A percentile compares a stretch with the other conserved stretches of the same genome.
These are phyloP conservation scores for Venusia cambrica DNA, from an alignment of 2,888 invertebrate species.

Conservation along the genomic window DNA sequence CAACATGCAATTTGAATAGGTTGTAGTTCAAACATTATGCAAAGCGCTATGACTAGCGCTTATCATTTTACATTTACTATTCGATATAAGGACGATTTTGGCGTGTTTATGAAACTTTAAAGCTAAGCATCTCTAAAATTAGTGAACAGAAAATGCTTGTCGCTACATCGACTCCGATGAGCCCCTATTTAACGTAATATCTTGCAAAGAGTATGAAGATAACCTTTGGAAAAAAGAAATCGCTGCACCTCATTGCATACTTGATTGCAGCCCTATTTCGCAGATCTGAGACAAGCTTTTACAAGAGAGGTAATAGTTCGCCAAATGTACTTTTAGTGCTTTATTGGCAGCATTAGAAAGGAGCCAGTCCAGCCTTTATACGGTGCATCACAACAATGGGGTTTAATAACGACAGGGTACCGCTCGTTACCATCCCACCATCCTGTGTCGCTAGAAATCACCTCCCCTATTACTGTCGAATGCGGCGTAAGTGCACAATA, in stretches of 20 bases:
- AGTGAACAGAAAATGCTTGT: conserved; percentile 18
- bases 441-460: conserved; percentile 60
- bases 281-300: conserved; percentile 15
- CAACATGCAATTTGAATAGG: conserved; percentile 31
- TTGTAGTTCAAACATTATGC: conserved; percentile 29
- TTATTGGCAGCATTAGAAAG: conserved; percentile 67
- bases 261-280: conserved; percentile 22
- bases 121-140: conserved; percentile 14
- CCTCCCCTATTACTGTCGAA: conserved; percentile 56
- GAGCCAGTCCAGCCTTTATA: conserved; percentile 57
- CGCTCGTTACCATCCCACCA: conserved; percentile 60
- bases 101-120: conserved; percentile 18
- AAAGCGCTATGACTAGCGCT: conserved; percentile 23
- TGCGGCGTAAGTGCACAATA: conserved; percentile 52
- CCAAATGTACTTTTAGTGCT: conserved; percentile 59
- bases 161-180: conserved; percentile 11
- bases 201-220: conserved; percentile 15
- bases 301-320: conserved; percentile 22
- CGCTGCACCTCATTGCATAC: conserved; percentile 20
- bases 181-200: conserved; percentile 16
- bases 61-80: conserved; percentile 26
- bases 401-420: conserved; percentile 61
- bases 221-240: conserved; percentile 19
- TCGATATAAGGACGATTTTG: conserved; percentile 18
- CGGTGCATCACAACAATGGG: conserved; percentile 65